These are phyloP conservation scores for Trachemys scripta DNA, from an alignment of 2,113 vertebrate genomes.

Conservation along the genomic window DNA sequence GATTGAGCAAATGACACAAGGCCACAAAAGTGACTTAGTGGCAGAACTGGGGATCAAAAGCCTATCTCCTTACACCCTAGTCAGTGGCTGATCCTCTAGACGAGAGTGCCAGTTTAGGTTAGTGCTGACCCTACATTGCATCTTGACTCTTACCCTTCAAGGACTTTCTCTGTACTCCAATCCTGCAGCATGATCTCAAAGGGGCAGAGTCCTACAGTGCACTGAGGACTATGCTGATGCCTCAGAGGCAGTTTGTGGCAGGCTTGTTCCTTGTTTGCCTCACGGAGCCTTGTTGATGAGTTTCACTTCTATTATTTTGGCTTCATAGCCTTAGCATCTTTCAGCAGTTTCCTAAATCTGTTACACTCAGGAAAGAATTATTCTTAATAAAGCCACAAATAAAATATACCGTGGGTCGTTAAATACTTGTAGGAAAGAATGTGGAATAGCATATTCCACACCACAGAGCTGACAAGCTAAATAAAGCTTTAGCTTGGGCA, in stretches of 20 bases:
- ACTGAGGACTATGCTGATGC: not conserved
- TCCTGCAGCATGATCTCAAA: not conserved
- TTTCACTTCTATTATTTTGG: not conserved
- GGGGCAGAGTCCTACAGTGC: rapidly evolving
- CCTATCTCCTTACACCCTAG: not conserved
- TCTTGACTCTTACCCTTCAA: not conserved
- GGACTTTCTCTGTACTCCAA: too few species aligned
- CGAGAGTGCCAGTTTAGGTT: not conserved
- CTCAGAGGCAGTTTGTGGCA: not conserved
- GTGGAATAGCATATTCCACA: not conserved
- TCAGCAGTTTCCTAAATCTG: not conserved
- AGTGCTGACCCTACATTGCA: not conserved
- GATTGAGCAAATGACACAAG: not conserved
- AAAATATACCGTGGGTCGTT: slow-evolving; percentile 28
- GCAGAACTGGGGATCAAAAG: not conserved
- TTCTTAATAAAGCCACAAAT: slow-evolving; percentile 22
- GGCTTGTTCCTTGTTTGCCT: rapidly evolving
- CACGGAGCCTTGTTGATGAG: not conserved
- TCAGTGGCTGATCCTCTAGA: not conserved
- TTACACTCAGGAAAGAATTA: not conserved
- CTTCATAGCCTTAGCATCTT: not conserved
- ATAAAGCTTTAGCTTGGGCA: not conserved
- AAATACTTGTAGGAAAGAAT: slow-evolving; percentile 20
- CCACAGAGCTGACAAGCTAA: slow-evolving; percentile 12
- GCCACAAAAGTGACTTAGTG: not conserved